phyloP scores from a whole-genome alignment of 2,888 invertebrate species.

The Catocala fraxini region DNA sequence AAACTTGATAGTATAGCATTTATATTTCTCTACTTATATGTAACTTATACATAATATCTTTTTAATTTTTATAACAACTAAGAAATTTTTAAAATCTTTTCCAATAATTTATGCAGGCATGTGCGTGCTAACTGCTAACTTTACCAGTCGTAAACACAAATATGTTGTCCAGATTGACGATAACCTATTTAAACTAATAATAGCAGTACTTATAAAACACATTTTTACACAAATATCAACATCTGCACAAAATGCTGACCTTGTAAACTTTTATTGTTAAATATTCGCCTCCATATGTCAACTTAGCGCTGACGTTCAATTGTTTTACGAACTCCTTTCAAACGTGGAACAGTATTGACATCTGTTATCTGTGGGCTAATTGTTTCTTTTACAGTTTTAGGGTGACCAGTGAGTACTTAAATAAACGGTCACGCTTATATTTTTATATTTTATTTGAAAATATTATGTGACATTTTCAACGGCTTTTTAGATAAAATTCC shows the following conservation, averaged over 20 bases:
- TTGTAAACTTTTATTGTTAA: conserved; percentile 49
- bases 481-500: too few species aligned
- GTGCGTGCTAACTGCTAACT: too few species aligned
- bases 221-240: conserved; percentile 39
- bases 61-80: too few species aligned
- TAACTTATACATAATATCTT: too few species aligned
- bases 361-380: conserved; percentile 47
- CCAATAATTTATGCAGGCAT: too few species aligned
- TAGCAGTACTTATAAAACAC: conserved; percentile 11
- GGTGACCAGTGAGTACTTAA: not conserved
- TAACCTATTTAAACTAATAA: conserved; percentile 8
- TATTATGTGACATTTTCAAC: not conserved
- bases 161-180: conserved; percentile 16
- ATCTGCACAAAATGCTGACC: conserved; percentile 45
- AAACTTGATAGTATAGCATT: too few species aligned
- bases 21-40: too few species aligned
- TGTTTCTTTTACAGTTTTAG: conserved; percentile 29
- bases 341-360: conserved; percentile 42
- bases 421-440: not conserved
- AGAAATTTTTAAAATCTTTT: too few species aligned
- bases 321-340: conserved; percentile 43
- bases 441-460: not conserved
- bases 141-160: not conserved
- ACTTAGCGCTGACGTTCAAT: conserved; percentile 40
- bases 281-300: conserved; percentile 46